phyloP scores from a whole-genome alignment of 2,888 invertebrate genomes.

The Dromius quadrimaculatus region DNA sequence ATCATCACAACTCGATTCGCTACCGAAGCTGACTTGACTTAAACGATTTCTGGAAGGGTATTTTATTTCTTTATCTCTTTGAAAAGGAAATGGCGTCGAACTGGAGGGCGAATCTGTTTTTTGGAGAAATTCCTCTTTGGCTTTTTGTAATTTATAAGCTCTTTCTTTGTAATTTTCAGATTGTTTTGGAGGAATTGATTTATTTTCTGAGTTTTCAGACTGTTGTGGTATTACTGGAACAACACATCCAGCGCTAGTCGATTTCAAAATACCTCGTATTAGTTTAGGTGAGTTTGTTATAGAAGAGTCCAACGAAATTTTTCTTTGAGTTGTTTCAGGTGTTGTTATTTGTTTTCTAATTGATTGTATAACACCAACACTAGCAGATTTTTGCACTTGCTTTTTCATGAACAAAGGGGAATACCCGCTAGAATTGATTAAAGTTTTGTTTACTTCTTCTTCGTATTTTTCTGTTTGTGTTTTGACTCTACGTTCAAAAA shows the following conservation, averaged over 20 bases:
- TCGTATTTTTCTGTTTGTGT: constrained; percentile 69
- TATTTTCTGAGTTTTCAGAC: too few species aligned
- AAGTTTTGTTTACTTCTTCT: constrained; percentile 64
- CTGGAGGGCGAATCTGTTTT: constrained; percentile 1
- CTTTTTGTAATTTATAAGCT: constrained; percentile 75
- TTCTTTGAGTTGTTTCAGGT: constrained; percentile 56
- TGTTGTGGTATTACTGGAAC: background rate
- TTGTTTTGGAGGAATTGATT: background rate
- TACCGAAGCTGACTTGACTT: constrained; percentile 75
- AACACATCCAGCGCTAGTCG: constrained; percentile 62
- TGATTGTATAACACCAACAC: constrained; percentile 64
- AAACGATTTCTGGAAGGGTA: constrained; percentile 63
- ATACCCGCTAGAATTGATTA: constrained; percentile 55
- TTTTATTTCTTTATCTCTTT: constrained; percentile 56
- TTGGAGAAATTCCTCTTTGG: constrained; percentile 77
- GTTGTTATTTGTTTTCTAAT: constrained; percentile 62
- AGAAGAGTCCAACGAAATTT: constrained; percentile 9
- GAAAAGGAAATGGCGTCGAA: constrained; percentile 41
- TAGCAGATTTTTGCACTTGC: constrained; percentile 77
- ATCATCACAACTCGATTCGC: constrained; percentile 69
- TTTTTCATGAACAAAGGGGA: constrained; percentile 65
- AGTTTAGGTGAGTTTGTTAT: constrained; percentile 53
- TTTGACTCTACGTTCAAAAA: constrained; percentile 71
- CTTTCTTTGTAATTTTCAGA: constrained; percentile 63
- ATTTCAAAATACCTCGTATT: constrained; percentile 62